These are phyloP conservation scores for Lepidochrysops patricia DNA, from an alignment of 2,888 invertebrate genomes.

Conservation along the genomic window DNA sequence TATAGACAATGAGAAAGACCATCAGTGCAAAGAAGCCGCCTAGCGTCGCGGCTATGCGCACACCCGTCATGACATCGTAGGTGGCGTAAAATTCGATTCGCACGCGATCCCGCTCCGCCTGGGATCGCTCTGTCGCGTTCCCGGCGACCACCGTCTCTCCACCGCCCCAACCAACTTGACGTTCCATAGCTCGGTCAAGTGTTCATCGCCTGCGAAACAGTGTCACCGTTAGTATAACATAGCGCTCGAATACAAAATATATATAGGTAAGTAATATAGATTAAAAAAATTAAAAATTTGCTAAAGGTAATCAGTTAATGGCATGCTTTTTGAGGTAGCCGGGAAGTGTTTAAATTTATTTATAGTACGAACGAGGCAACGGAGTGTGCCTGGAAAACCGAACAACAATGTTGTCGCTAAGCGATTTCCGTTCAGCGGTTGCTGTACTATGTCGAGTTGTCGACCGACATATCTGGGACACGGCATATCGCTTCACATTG, in stretches of 20 bases:
- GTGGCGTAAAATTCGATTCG: constrained; percentile 90
- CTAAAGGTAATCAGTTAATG: constrained; percentile 7
- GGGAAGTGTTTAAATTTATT: not conserved
- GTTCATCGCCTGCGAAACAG: constrained; percentile 64
- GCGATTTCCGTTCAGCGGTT: constrained; percentile 63
- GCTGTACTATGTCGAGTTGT: constrained; percentile 40
- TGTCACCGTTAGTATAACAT: not conserved
- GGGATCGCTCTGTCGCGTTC: constrained; percentile 53
- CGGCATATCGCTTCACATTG: constrained; percentile 34
- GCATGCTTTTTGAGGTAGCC: not conserved
- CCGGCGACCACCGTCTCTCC: constrained; percentile 47
- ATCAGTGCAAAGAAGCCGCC: constrained; percentile 94
- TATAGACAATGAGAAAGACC: constrained; percentile 92
- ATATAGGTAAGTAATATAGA: constrained; percentile 25
- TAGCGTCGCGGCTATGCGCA: constrained; percentile 91
- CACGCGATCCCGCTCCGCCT: constrained; percentile 78
- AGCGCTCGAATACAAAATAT: not conserved
- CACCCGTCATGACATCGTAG: constrained; percentile 95
- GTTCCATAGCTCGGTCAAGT: constrained; percentile 65
- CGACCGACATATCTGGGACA: constrained; percentile 63
- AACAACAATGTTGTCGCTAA: constrained; percentile 66
- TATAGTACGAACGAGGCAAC: constrained; percentile 16
- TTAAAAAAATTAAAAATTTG: constrained; percentile 19
- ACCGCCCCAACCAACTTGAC: constrained; percentile 57
- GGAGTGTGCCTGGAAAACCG: constrained; percentile 35